phyloP scores from a whole-genome alignment of 2,888 invertebrate species.

The Heliconius erato region DNA sequence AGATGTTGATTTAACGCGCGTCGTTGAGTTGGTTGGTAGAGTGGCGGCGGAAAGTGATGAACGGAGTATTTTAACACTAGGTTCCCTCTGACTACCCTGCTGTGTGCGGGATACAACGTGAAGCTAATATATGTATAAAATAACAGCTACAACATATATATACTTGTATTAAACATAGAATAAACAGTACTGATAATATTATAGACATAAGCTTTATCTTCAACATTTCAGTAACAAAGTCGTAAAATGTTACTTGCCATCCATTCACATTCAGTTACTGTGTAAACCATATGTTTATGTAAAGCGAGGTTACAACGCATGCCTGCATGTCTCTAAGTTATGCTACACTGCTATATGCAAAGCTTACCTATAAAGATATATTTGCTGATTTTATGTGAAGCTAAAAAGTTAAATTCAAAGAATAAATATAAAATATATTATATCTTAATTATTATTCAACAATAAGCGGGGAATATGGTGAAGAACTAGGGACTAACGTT shows the following conservation, averaged over 20 bases:
- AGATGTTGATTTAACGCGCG: too few relatives aligned
- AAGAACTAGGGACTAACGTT: not conserved
- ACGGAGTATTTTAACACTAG: too few relatives aligned
- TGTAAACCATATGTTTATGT: conserved; percentile 42
- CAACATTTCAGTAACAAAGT: conserved; percentile 18
- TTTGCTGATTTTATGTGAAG: conserved; percentile 20
- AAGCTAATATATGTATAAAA: too few relatives aligned
- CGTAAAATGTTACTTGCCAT: conserved; percentile 31
- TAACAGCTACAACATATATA: not conserved
- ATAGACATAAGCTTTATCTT: not conserved
- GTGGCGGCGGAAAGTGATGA: too few relatives aligned
- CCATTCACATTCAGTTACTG: too few relatives aligned
- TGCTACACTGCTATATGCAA: conserved; percentile 50
- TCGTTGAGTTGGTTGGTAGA: too few relatives aligned
- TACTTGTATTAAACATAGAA: not conserved
- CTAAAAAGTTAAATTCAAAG: not conserved
- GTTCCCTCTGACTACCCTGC: too few relatives aligned
- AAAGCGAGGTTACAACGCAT: conserved; percentile 42
- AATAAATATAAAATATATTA: not conserved
- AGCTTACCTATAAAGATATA: conserved; percentile 40
- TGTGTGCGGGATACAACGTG: too few relatives aligned
- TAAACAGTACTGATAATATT: not conserved
- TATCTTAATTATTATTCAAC: not conserved
- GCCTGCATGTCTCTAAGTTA: conserved; percentile 42
- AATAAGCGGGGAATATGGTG: not conserved